Evolutionary conservation across 2,888 invertebrate genomes (phyloP), one percentile per base, ranked within the genome.

Genomic region (Aphidius colemani): DNA sequence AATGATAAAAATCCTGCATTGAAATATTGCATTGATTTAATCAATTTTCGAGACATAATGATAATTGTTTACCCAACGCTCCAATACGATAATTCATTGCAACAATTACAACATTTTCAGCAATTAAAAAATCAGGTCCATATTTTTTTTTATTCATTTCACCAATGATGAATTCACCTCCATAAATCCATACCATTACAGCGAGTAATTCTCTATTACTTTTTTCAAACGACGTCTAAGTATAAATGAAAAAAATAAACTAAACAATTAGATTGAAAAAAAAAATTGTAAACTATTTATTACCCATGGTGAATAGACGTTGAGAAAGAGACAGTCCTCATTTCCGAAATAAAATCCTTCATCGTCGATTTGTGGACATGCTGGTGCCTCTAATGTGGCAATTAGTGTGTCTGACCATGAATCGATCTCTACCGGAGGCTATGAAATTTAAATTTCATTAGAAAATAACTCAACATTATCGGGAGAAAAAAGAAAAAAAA

Each of bases 151-250:
- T 30, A 30, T 30, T 30, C 5, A 30, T 30, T 30, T 30, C 30
- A 30, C 30, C 30, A 30, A 30, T 30, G 5, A 30, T 30, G 30
- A 76, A 80, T 3, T 61, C 74, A 9, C 80, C 79, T 0, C 78
- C 78, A 55, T 80, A 76, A 53, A 78, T 72, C 76, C 74, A 80
- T 3, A 79, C 72, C 78, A 78, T 78, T 7, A 78, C 77, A 1
- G 78, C 65, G 39, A 46, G 18, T 46, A 57, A 48, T 57, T 45
- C n/a, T n/a, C 39, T 46, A 39, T 46, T 10, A n/a, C n/a, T 46
- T 7, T 30, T n/a, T 39, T 57, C 46, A 11, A 57, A 57, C 3
- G 30, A 30, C 0, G 30, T 57, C n/a, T 30, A 40, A 46, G 11
- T 57, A 39, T 11, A 57, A 57, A 40, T 10, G 5, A 51, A 7